Base-by-base conservation (phyloP, 2,888 invertebrate genomes). In the Tenthredo scrophulariae region DNA sequence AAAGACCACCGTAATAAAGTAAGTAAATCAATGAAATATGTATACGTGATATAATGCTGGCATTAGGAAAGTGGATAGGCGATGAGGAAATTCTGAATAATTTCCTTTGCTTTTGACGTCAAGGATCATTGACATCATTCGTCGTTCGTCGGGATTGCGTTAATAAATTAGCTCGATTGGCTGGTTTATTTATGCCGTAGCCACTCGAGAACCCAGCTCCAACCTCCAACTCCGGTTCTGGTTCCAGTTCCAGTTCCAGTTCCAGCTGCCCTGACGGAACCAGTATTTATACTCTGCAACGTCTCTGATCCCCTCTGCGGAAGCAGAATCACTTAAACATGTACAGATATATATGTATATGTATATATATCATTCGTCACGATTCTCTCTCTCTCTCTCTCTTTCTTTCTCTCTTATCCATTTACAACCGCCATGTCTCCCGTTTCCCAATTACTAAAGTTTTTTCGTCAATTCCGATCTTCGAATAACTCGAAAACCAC, bases 141-240 rank as follows among this genome's bases (percentile, higher is more conserved):
- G 58, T 40, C 58, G 80, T 80, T 40, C 37, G 80, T 62, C 15
- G 80, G 40, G 40, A 62, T 37, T 62, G 58, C 80, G 37, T 62
- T 80, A 80, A 80, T 80, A 80, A 80, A 80, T 80, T 80, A 80
- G 33, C 80, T 80, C 62, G 58, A 80, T 80, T 37, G 80, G 80
- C 22, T 80, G 58, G 58, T 58, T 58, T 80, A 80, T 80, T 80
- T 80, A 62, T 80, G 3, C 80, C 62, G 58, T 40, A 58, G 22
- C 58, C 40, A 80, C 80, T 80, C 80, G 62, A 80, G 40, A 26
- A 58, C 1, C 80, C 77, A 40, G 10, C 67, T 67, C 67, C 29
- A 65, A 22, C 4, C 29, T 29, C 65, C 65, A n/a, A 1, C n/a
- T 54, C 54, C n/a, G n/a, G 2, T 7, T 54, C 54, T 7, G 22